Conservation (phyloP, 2,113 vertebrate species). For the Hemiprocne comata region DNA sequence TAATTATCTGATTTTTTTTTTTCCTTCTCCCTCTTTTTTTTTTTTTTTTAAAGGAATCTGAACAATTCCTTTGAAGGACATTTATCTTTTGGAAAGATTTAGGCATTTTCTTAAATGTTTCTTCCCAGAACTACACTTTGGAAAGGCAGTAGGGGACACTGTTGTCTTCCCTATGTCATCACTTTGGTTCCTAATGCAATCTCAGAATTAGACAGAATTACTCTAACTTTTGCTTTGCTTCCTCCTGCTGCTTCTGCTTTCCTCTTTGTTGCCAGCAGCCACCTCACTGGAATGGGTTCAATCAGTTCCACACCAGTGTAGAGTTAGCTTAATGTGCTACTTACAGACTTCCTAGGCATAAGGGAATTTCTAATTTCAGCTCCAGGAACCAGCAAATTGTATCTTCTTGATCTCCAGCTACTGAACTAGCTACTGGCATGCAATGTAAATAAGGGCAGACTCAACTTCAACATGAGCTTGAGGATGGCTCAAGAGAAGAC, state of each 20-base stretch:
- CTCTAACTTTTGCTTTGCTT: background rate
- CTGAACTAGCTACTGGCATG: background rate
- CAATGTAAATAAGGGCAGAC: background rate
- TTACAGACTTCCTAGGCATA: background rate
- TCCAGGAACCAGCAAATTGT: background rate
- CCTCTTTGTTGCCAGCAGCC: background rate
- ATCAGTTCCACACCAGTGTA: background rate
- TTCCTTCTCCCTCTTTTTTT: background rate
- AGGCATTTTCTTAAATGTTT: background rate
- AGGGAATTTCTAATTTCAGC: background rate
- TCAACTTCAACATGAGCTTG: background rate
- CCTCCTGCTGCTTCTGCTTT: background rate
- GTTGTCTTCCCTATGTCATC: background rate
- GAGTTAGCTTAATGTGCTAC: background rate
- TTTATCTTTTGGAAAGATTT: background rate
- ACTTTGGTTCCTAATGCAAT: background rate
- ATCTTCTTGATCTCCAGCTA: background rate
- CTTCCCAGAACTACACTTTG: background rate
- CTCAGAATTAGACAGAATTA: background rate
- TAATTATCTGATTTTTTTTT: background rate
- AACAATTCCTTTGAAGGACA: background rate
- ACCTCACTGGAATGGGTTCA: background rate
- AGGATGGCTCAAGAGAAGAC: background rate
- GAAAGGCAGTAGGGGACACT: conserved; percentile 48
- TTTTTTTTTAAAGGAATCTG: background rate